Evolutionary conservation across 2,888 invertebrate genomes (phyloP).

Genomic region (Caenorhabditis afra): DNA sequence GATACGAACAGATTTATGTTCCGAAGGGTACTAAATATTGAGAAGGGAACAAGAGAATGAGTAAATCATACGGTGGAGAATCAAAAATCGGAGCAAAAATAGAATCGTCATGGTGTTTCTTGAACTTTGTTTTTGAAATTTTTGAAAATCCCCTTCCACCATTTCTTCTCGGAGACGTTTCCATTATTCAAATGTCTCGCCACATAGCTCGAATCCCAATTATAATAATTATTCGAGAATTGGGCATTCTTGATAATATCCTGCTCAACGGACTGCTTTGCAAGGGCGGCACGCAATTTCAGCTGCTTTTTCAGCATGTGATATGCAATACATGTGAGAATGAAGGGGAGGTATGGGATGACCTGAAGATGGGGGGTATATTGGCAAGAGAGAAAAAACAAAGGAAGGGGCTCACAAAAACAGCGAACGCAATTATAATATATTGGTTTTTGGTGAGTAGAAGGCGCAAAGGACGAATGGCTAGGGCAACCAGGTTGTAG

Average conservation of each 20-base stretch:
- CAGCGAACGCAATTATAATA: constrained; percentile 14
- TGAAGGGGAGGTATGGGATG: constrained; percentile 29
- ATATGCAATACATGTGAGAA: constrained; percentile 7
- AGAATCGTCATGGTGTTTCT: no score
- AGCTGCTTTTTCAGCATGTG: constrained; percentile 11
- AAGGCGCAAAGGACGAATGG: constrained; percentile 13
- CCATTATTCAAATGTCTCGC: neutral
- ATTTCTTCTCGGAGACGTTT: neutral
- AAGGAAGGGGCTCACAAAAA: constrained; percentile 23
- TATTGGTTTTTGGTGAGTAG: constrained; percentile 26
- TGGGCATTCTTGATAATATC: constrained; percentile 5
- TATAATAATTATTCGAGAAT: constrained; percentile 18
- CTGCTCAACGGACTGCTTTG: constrained; percentile 4
- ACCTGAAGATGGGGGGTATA: constrained; percentile 20
- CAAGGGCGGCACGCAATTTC: neutral
- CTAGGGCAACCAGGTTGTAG: constrained; percentile 16
- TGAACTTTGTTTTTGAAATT: neutral
- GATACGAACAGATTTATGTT: no score
- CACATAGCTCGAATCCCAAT: constrained; percentile 20
- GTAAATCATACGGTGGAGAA: no score
- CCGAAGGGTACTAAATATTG: no score
- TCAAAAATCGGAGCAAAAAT: no score
- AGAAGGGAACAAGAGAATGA: no score
- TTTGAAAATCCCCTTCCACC: neutral
- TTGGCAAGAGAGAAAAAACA: neutral